Evolutionary conservation across 1,140 invertebrate species (phyloP), one percentile per base, ranked within the genome.

Genomic region (Zaprionus ornatus): DNA sequence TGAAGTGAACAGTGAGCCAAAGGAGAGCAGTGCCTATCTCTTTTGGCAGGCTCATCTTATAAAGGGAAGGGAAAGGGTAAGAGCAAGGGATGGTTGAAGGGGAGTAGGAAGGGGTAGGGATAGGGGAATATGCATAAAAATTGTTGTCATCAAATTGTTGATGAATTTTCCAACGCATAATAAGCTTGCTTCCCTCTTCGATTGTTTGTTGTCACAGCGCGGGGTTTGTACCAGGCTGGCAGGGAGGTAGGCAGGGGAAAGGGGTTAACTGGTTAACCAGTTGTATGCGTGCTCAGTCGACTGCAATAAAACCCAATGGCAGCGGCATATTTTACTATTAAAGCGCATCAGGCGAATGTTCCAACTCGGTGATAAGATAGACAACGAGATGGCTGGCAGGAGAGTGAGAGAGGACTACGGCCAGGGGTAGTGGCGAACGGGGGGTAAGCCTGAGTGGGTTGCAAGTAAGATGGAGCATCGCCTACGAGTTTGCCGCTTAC

Each of bases 321-420:
- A 62, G 64, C 59, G 62, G 75, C 75, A 77, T 77, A 77, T 77
- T 77, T 88, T 88, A 79, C 78, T 90, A 90, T 88, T 88, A 81
- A 75, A 81, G 78, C 64, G 82, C 74, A 88, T 80, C 74, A 71
- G 69, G 35, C 68, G 63, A 68, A 70, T 66, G 70, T 54, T 72
- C 12, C 77, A 74, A 15, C 67, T 50, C 54, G 66, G 78, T 61
- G 77, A 80, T 75, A 85, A 76, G 68, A 60, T 71, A 79, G 70
- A 66, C 21, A 23, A 65, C 23, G 5, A 57, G 17, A 23, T 21
- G 19, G 7, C 4, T 15, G 25, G 52, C 2, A 35, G 15, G 17
- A 35, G 6, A 17, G 21, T 17, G 48, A 10, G 50, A 27, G 7
- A 17, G 15, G n/a, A n/a, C 27, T 9, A 15, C 3, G 32, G 56